Conservation (phyloP, 2,888 invertebrate species). For the Sminthurides aquaticus region DNA sequence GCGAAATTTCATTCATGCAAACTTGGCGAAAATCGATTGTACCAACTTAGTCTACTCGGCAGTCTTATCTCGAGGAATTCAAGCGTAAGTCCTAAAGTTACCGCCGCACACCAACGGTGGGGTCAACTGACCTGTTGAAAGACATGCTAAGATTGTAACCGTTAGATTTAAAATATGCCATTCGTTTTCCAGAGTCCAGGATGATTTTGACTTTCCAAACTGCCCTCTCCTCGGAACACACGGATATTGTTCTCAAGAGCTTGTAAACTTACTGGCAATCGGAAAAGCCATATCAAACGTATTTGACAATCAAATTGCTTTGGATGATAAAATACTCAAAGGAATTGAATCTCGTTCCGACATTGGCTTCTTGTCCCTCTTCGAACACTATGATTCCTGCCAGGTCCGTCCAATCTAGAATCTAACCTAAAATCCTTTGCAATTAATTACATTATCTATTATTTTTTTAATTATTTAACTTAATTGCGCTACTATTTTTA, state of each 20-base stretch:
- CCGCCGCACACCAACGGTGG: too few relatives aligned
- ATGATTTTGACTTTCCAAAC: conserved; percentile 50
- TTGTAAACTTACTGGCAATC: conserved; percentile 51
- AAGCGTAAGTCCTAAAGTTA: conserved; percentile 45
- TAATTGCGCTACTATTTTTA: too few relatives aligned
- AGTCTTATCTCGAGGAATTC: conserved; percentile 48
- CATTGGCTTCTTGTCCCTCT: conserved; percentile 51
- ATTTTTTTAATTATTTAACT: too few relatives aligned
- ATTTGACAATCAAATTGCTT: conserved; percentile 50
- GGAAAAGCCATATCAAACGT: conserved; percentile 52
- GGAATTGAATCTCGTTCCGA: conserved; percentile 48
- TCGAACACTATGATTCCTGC: conserved; percentile 51
- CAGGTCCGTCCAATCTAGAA: conserved; percentile 46
- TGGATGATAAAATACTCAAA: conserved; percentile 47
- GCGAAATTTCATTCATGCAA: conserved; percentile 18
- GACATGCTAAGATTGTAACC: too few relatives aligned
- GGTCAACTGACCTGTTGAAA: too few relatives aligned
- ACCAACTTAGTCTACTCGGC: conserved; percentile 48
- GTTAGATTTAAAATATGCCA: too few relatives aligned
- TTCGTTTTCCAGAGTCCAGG: conserved; percentile 47
- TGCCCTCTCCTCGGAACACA: conserved; percentile 49
- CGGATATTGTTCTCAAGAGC: conserved; percentile 51
- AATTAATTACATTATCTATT: too few relatives aligned
- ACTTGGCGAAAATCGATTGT: conserved; percentile 36
- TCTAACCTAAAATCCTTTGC: background rate